These are phyloP conservation scores for Polietes domitor DNA, from an alignment of 2,888 invertebrate genomes.

Conservation along the genomic window DNA sequence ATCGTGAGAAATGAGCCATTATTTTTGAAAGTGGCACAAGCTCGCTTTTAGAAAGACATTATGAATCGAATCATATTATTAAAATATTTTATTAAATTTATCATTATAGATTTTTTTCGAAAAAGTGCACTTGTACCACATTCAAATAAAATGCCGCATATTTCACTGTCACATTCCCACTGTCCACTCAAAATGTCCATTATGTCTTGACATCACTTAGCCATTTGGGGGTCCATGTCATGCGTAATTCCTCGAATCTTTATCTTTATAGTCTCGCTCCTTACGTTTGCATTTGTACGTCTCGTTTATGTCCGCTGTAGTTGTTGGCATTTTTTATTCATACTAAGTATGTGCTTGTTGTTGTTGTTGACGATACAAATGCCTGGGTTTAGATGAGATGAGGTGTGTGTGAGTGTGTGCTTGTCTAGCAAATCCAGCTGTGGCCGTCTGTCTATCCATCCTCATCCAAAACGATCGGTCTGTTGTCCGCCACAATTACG, in stretches of 20 bases:
- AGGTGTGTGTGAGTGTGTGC: constrained; percentile 15
- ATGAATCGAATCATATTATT: too few species aligned
- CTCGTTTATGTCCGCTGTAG: background rate
- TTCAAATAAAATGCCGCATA: too few species aligned
- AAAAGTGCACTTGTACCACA: too few species aligned
- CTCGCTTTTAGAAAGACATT: too few species aligned
- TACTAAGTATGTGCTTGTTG: background rate
- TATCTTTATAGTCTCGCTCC: background rate
- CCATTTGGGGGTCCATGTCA: constrained; percentile 48
- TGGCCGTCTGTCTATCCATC: constrained; percentile 55
- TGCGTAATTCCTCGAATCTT: constrained; percentile 57
- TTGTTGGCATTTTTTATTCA: background rate
- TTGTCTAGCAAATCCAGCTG: constrained; percentile 62
- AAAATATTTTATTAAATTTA: too few species aligned
- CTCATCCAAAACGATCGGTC: background rate
- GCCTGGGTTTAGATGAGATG: background rate
- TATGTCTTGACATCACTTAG: constrained; percentile 44
- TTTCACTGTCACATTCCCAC: background rate
- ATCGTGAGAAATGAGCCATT: too few species aligned
- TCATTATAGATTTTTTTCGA: too few species aligned
- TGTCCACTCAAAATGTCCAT: background rate
- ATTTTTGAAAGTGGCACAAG: too few species aligned
- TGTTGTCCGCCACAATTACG: constrained; percentile 55
- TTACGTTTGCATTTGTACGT: background rate
- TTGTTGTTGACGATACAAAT: background rate